Conservation (phyloP, 2,113 vertebrate species). For the Asarcornis scutulata region DNA sequence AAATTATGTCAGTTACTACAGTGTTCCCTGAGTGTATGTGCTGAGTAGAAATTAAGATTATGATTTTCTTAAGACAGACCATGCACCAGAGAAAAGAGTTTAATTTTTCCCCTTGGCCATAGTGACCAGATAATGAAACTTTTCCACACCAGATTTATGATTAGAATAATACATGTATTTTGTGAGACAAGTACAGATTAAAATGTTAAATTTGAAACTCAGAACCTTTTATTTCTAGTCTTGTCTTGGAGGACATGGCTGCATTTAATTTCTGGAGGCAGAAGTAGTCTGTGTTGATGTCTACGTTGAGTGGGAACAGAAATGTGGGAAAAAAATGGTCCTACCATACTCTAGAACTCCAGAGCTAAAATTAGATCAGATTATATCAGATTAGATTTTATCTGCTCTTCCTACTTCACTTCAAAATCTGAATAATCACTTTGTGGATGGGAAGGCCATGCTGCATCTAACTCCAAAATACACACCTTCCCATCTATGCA, state of each 20-base stretch:
- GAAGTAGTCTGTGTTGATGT: accelerated
- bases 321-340: not conserved
- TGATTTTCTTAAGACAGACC: not conserved
- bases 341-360: not conserved
- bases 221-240: not conserved
- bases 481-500: accelerated
- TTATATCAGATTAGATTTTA: not conserved
- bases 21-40: accelerated
- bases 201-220: not conserved
- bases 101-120: not conserved
- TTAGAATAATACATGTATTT: not conserved
- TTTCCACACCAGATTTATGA: not conserved
- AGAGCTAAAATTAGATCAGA: not conserved
- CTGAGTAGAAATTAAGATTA: not conserved
- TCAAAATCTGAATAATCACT: not conserved
- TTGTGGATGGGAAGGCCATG: not conserved
- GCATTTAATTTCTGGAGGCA: not conserved
- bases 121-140: not conserved
- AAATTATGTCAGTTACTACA: not conserved
- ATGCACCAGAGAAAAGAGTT: accelerated
- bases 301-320: not conserved
- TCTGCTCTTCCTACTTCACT: not conserved
- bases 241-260: not conserved
- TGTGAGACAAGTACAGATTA: not conserved
- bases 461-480: not conserved